Conservation (phyloP, 1,140 invertebrate species). For the Campoletis sonorensis region DNA sequence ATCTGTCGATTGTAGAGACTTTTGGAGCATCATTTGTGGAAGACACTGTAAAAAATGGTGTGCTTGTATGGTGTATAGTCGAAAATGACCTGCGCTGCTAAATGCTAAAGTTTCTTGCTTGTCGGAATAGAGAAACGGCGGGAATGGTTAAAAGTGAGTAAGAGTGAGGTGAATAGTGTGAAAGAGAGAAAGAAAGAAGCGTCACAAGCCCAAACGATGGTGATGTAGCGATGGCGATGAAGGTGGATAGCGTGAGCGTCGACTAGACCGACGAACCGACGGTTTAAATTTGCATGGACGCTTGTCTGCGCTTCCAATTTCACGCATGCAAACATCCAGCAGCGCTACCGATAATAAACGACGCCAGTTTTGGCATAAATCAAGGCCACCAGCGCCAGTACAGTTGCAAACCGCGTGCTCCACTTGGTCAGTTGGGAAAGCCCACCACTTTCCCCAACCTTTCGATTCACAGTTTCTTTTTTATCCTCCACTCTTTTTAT, state of each 20-base stretch:
- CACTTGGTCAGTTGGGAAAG: slow-evolving; percentile 36
- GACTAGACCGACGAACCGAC: slow-evolving; percentile 56
- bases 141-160: not conserved
- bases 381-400: slow-evolving; percentile 65
- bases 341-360: slow-evolving; percentile 71
- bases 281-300: slow-evolving; percentile 72
- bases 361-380: slow-evolving; percentile 72
- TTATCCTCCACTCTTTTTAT: not conserved
- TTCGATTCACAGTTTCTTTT: slow-evolving; percentile 13
- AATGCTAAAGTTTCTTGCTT: slow-evolving; percentile 65
- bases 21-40: not conserved
- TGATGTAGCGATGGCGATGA: slow-evolving; percentile 36
- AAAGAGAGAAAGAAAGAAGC: not conserved
- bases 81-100: slow-evolving; percentile 39
- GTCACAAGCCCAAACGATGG: slow-evolving; percentile 11
- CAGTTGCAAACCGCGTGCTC: slow-evolving; percentile 26
- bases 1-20: too few relatives aligned
- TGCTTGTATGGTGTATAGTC: not conserved
- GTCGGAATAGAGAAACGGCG: slow-evolving; percentile 44
- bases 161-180: not conserved
- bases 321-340: slow-evolving; percentile 72
- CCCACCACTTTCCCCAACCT: not conserved
- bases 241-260: slow-evolving; percentile 57
- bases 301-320: slow-evolving; percentile 75
- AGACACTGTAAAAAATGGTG: not conserved